A percentile compares a stretch with the other conserved stretches of the same genome.
These are phyloP conservation scores for Heliconius himera DNA, from an alignment of 1,140 invertebrate genomes.

Conservation along the genomic window DNA sequence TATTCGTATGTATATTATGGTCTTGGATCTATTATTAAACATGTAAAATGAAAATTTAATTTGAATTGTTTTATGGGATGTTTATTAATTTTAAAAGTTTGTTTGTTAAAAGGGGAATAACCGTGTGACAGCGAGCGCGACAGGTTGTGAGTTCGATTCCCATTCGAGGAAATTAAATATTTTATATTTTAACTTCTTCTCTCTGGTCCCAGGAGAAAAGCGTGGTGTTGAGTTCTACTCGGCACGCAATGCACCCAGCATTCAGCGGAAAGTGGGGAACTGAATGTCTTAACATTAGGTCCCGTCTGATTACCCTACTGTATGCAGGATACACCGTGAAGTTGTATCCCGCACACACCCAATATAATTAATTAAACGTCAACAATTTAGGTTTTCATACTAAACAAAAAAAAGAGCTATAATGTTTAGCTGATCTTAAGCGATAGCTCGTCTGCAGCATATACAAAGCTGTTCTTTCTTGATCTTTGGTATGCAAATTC, in stretches of 20 bases:
- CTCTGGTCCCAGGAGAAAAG: no score
- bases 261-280: no score
- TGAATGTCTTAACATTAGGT: no score
- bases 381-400: neutral
- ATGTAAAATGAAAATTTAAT: conserved; percentile 8
- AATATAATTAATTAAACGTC: neutral
- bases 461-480: neutral
- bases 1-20: conserved; percentile 5
- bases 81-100: neutral
- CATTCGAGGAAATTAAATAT: no score
- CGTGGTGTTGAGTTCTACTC: no score
- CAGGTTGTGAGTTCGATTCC: no score
- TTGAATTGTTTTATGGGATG: neutral
- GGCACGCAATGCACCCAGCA: no score
- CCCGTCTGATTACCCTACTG: no score
- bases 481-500: conserved; percentile 4
- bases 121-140: no score
- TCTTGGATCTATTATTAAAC: neutral
- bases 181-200: no score
- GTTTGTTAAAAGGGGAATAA: neutral
- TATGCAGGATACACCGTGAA: no score
- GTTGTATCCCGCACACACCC: no score
- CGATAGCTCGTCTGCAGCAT: neutral
- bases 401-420: neutral
- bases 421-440: neutral